phyloP scores from a whole-genome alignment of 2,888 invertebrate species.

The Tethea ocularis region DNA sequence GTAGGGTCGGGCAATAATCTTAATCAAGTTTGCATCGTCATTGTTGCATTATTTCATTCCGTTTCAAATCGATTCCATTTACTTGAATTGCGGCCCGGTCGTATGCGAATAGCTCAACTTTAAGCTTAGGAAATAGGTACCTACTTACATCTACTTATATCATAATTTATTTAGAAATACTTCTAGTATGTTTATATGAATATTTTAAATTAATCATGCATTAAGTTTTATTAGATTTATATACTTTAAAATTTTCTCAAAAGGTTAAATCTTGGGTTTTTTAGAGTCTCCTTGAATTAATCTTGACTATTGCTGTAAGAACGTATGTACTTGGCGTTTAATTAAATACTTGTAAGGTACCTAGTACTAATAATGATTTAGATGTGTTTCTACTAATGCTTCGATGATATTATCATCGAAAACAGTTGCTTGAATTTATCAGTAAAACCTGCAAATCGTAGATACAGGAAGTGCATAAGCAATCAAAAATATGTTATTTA shows the following conservation, averaged over 20 bases:
- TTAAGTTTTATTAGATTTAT: background rate
- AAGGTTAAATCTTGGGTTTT: background rate
- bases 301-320: background rate
- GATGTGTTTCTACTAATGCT: background rate
- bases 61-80: conserved; percentile 35
- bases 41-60: conserved; percentile 15
- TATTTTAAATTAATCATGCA: background rate
- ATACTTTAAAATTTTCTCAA: too few relatives aligned
- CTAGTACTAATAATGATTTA: background rate
- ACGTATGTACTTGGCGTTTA: background rate
- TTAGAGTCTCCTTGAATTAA: background rate
- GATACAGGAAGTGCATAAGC: background rate
- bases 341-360: background rate
- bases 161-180: background rate
- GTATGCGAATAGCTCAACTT: conserved; percentile 24
- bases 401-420: background rate
- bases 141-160: background rate
- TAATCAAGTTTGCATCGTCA: conserved; percentile 16
- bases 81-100: conserved; percentile 22
- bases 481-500: background rate
- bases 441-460: background rate
- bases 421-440: too few relatives aligned
- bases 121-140: conserved; percentile 13
- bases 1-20: conserved; percentile 16
- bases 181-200: background rate